Evolutionary conservation across 2,113 vertebrate genomes (phyloP).

Genomic region (Corythornis cristatus): DNA sequence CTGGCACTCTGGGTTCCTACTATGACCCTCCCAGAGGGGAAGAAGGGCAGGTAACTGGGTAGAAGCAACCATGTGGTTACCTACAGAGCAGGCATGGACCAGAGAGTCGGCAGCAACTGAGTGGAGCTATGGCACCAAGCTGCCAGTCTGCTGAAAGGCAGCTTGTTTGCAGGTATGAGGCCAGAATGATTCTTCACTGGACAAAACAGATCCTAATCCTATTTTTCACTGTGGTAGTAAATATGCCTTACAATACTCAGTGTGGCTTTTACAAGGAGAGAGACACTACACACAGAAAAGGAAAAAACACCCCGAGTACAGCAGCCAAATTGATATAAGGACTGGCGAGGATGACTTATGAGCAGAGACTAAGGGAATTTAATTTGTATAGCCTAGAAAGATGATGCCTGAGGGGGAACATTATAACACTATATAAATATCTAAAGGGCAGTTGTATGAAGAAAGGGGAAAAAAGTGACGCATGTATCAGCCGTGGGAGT

Average conservation of each 20-base stretch:
- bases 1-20: neutral
- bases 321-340: neutral
- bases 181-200: neutral
- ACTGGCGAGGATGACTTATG: neutral
- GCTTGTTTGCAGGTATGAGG: neutral
- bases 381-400: constrained; percentile 48
- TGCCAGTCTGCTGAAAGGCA: neutral
- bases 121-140: fast-evolving
- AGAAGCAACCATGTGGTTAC: fast-evolving
- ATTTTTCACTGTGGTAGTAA: neutral
- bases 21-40: neutral
- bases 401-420: constrained; percentile 20
- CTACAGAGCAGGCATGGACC: fast-evolving
- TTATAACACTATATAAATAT: constrained; percentile 53
- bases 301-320: neutral
- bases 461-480: constrained; percentile 26
- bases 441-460: constrained; percentile 55
- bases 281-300: neutral
- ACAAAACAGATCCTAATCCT: constrained; percentile 3
- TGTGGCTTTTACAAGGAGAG: neutral
- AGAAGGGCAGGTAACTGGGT: neutral
- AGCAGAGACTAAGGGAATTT: constrained; percentile 34
- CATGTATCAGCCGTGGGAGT: constrained; percentile 30
- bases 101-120: fast-evolving
- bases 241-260: neutral